These are phyloP conservation scores for Vanessa atalanta DNA, from an alignment of 1,140 invertebrate genomes.

Conservation along the genomic window DNA sequence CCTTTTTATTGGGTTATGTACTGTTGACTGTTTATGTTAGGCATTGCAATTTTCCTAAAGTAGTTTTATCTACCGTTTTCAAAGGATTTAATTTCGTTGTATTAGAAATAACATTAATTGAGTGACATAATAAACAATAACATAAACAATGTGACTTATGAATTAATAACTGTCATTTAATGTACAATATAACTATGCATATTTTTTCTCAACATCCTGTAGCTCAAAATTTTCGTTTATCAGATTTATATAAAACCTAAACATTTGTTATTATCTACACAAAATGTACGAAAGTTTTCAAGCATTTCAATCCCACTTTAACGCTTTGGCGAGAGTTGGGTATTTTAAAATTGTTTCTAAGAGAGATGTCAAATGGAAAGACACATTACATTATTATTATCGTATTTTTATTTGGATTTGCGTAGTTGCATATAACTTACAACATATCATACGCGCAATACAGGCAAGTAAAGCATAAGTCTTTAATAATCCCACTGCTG, in stretches of 20 bases:
- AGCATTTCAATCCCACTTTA: slow-evolving; percentile 55
- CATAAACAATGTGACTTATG: no score
- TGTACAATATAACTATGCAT: no score
- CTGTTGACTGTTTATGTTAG: no score
- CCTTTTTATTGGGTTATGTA: no score
- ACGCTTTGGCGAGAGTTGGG: slow-evolving; percentile 53
- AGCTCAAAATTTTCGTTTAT: background rate
- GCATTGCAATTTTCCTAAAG: no score
- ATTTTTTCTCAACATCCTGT: background rate
- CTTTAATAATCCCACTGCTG: background rate
- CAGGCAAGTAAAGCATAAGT: slow-evolving; percentile 42
- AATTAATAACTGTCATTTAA: no score
- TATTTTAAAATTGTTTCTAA: slow-evolving; percentile 56
- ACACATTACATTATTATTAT: slow-evolving; percentile 48
- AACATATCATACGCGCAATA: slow-evolving; percentile 55
- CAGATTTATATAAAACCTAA: slow-evolving; percentile 6
- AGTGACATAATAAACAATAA: no score
- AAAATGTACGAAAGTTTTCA: slow-evolving; percentile 47
- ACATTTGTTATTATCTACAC: background rate
- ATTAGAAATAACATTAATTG: no score
- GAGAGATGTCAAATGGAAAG: slow-evolving; percentile 29
- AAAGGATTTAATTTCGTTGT: no score
- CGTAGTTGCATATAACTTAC: slow-evolving; percentile 57
- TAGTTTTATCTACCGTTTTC: no score
- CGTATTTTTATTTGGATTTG: slow-evolving; percentile 47